phyloP scores from a whole-genome alignment of 2,888 invertebrate species.

The Andrena chrysosceles region DNA sequence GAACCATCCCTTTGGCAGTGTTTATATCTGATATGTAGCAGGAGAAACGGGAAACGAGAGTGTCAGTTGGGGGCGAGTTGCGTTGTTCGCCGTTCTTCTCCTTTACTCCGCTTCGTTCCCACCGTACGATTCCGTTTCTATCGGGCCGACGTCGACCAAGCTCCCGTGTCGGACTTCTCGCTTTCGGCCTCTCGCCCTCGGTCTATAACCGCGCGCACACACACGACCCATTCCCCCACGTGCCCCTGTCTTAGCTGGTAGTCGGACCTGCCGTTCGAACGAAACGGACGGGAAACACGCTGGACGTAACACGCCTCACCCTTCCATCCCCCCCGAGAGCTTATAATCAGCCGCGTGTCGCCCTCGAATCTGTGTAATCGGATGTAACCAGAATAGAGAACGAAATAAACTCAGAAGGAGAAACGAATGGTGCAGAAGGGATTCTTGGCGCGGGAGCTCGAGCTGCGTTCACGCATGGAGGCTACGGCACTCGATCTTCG shows the following conservation, averaged over 20 bases:
- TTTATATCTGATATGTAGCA: conserved; percentile 7
- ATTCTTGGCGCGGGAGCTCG: conserved; percentile 51
- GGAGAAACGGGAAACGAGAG: conserved; percentile 62
- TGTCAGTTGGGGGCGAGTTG: conserved; percentile 80
- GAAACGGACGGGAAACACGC: background rate
- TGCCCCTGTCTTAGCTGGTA: conserved; percentile 28
- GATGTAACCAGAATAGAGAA: conserved; percentile 58
- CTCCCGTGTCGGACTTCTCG: conserved; percentile 39
- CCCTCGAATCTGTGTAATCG: conserved; percentile 54
- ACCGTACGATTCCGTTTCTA: conserved; percentile 27
- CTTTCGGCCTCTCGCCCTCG: conserved; percentile 42
- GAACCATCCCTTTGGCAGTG: conserved; percentile 16
- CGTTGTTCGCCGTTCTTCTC: conserved; percentile 64
- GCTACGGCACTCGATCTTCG: conserved; percentile 5
- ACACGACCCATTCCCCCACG: too few relatives aligned
- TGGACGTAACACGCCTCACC: conserved; percentile 6
- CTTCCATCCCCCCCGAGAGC: background rate
- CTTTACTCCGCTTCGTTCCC: conserved; percentile 54
- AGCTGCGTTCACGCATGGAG: conserved; percentile 19
- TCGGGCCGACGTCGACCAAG: conserved; percentile 36
- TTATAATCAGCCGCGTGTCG: conserved; percentile 17
- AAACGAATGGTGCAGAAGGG: conserved; percentile 51
- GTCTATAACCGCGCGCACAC: background rate
- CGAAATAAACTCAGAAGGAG: conserved; percentile 59
- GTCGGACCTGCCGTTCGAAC: conserved; percentile 21